A percentile compares a stretch with the other conserved stretches of the same genome.
Conservation (phyloP, 2,797 vertebrate genomes). For the Lepus townsendii region DNA sequence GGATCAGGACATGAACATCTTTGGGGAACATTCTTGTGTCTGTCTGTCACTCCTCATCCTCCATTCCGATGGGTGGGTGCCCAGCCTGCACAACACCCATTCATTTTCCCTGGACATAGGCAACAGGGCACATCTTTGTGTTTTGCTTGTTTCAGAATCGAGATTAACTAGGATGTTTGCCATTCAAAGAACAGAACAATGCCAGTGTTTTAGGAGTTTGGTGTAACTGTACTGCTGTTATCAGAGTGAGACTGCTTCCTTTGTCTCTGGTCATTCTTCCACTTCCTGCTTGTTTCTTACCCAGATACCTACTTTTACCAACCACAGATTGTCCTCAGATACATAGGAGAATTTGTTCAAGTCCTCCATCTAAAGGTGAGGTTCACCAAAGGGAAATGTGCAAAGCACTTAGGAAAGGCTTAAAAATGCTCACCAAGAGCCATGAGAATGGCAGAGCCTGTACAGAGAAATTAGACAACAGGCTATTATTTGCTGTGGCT, state of each 20-base stretch:
- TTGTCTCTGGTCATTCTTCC: neutral
- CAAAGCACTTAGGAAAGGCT: neutral
- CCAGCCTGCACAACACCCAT: neutral
- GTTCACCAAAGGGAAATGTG: neutral
- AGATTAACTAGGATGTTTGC: neutral
- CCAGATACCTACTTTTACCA: neutral
- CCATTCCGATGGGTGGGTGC: too few species aligned
- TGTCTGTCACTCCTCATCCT: rapidly evolving
- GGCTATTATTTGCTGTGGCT: neutral
- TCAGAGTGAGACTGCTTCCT: neutral
- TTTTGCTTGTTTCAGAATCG: constrained; percentile 1
- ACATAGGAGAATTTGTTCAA: neutral
- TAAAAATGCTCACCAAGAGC: neutral
- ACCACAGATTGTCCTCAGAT: neutral
- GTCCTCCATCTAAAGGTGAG: neutral
- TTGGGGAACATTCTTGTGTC: neutral
- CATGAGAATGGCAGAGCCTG: neutral
- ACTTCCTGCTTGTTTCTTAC: neutral
- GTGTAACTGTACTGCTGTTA: neutral
- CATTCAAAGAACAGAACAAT: neutral
- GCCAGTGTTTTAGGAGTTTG: rapidly evolving
- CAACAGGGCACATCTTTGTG: too few species aligned
- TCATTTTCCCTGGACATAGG: neutral
- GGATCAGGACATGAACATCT: neutral
- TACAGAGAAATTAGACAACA: neutral